phyloP scores from a whole-genome alignment of 2,888 invertebrate species.

The Orthonevra nobilis region DNA sequence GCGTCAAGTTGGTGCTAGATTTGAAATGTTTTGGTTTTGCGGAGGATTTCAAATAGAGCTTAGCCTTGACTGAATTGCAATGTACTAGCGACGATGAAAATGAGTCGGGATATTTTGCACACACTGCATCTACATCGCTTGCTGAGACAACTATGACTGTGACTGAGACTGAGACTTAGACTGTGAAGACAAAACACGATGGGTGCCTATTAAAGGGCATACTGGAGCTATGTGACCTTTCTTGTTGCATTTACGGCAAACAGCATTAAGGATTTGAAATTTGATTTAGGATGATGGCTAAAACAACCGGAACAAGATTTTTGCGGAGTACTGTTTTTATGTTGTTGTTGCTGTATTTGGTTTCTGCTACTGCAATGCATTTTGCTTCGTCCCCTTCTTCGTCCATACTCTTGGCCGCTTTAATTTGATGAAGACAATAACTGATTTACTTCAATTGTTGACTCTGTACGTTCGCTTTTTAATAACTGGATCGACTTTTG shows the following conservation, averaged over 20 bases:
- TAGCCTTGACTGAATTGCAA: slow-evolving; percentile 22
- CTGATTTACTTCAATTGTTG: slow-evolving; percentile 11
- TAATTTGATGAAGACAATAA: background rate
- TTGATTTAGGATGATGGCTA: background rate
- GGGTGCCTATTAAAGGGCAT: background rate
- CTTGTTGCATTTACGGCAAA: slow-evolving; percentile 9
- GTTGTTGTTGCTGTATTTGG: slow-evolving; percentile 13
- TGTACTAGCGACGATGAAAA: background rate
- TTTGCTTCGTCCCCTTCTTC: background rate
- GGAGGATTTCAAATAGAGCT: slow-evolving; percentile 64
- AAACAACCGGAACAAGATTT: slow-evolving; percentile 40
- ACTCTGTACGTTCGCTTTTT: slow-evolving; percentile 22
- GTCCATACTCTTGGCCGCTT: background rate
- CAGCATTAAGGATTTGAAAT: slow-evolving; percentile 26
- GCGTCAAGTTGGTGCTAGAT: slow-evolving; percentile 65
- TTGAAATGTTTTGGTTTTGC: slow-evolving; percentile 63
- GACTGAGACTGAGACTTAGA: too few relatives aligned
- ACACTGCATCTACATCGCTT: slow-evolving; percentile 16
- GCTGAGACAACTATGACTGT: too few relatives aligned
- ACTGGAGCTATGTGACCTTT: slow-evolving; percentile 35
- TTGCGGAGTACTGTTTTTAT: background rate
- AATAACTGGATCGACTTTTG: slow-evolving; percentile 10
- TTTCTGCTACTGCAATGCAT: background rate
- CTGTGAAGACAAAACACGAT: too few relatives aligned
- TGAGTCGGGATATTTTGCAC: slow-evolving; percentile 13